These are phyloP conservation scores for Zaprionus kolodkinae DNA, from an alignment of 1,140 invertebrate genomes.

Conservation along the genomic window DNA sequence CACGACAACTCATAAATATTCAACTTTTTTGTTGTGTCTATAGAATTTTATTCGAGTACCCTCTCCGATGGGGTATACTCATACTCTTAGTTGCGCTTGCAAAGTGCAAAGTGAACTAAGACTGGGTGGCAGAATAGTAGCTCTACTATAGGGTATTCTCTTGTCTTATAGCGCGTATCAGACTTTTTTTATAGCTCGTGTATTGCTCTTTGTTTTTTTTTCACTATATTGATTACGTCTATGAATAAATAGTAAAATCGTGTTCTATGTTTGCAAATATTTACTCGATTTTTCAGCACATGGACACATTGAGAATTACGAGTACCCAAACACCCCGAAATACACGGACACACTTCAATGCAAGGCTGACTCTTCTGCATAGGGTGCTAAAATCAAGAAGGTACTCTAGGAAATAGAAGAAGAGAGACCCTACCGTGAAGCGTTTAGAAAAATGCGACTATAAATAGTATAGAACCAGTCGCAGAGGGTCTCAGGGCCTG, in stretches of 20 bases:
- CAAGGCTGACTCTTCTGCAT: slow-evolving; percentile 11
- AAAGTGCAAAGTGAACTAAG: too few relatives aligned
- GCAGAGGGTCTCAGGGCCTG: not conserved
- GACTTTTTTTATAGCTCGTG: slow-evolving; percentile 22
- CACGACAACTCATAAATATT: slow-evolving; percentile 75
- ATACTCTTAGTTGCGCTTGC: too few relatives aligned
- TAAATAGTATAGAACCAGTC: not conserved
- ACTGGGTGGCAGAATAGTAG: too few relatives aligned
- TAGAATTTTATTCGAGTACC: slow-evolving; percentile 55
- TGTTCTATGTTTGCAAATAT: slow-evolving; percentile 75
- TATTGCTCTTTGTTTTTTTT: slow-evolving; percentile 27
- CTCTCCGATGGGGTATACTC: not conserved
- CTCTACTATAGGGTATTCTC: not conserved
- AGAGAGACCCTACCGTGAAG: not conserved
- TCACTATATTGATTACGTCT: slow-evolving; percentile 70
- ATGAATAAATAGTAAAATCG: slow-evolving; percentile 80
- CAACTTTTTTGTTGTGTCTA: slow-evolving; percentile 61
- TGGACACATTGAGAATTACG: slow-evolving; percentile 25
- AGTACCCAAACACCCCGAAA: slow-evolving; percentile 30
- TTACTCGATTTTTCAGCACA: slow-evolving; percentile 59
- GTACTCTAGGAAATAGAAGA: not conserved
- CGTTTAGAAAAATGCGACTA: slow-evolving; percentile 1
- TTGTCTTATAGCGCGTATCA: not conserved
- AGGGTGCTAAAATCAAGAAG: not conserved
- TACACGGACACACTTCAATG: slow-evolving; percentile 11